phyloP scores from a whole-genome alignment of 2,113 vertebrate species.

The Antechinus stuartii region DNA sequence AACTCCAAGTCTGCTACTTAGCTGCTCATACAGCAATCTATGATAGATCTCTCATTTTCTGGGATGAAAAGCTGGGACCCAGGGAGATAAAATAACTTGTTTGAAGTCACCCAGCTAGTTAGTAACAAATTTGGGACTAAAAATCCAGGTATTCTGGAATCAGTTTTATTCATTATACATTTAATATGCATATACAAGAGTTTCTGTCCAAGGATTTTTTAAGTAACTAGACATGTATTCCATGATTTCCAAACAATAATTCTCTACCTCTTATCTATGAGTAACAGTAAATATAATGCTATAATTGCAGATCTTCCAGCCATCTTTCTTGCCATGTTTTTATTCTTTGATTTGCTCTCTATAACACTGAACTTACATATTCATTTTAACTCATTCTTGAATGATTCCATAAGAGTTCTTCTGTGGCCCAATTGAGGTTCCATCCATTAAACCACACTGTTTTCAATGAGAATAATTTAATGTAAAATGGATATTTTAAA shows the following conservation, averaged over 20 bases:
- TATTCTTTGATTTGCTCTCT: constrained; percentile 13
- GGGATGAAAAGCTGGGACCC: neutral
- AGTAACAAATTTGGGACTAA: neutral
- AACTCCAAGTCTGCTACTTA: neutral
- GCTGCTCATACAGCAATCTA: neutral
- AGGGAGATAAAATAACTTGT: neutral
- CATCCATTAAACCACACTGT: neutral
- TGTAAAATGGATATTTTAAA: neutral
- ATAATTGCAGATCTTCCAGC: neutral
- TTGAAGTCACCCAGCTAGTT: neutral
- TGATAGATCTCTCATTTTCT: neutral
- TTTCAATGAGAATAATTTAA: neutral
- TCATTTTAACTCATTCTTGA: neutral
- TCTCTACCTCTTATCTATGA: neutral
- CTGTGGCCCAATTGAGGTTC: constrained; percentile 21
- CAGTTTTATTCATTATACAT: neutral
- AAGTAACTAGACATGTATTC: neutral
- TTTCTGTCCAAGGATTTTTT: too few species aligned
- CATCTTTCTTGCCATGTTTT: constrained; percentile 25
- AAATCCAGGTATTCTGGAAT: neutral
- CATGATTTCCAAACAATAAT: neutral
- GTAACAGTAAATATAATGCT: neutral
- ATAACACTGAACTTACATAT: constrained; percentile 46
- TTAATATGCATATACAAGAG: neutral
- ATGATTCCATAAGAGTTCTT: neutral